Percentiles rank a stretch among this genome's conserved stretches.
Evolutionary conservation across 2,797 vertebrate species (phyloP).

Genomic region (Limosa lapponica): DNA sequence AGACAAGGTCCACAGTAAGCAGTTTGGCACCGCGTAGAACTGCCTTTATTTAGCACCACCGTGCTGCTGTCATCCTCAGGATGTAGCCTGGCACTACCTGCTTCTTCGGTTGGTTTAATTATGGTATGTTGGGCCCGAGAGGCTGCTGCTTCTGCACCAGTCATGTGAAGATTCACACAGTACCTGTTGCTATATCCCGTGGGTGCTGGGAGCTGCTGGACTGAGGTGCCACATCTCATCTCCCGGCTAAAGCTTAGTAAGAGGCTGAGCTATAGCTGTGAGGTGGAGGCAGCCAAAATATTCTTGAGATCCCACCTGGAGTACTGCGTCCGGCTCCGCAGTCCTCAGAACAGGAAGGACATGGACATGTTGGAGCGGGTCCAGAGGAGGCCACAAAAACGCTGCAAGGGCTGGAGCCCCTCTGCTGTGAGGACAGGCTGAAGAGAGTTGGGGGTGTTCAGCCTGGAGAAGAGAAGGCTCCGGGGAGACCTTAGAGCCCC

Average conservation of each 20-base stretch:
- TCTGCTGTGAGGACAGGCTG: background rate
- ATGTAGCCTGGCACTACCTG: background rate
- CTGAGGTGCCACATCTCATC: background rate
- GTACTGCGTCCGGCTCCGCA: background rate
- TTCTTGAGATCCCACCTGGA: background rate
- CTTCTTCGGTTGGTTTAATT: background rate
- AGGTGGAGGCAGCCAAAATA: background rate
- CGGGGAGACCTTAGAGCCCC: background rate
- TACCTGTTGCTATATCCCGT: background rate
- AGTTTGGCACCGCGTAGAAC: rapidly evolving
- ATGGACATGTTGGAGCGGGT: background rate
- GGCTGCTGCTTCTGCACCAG: background rate
- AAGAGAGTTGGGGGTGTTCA: background rate
- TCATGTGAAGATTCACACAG: background rate
- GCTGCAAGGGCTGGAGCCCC: background rate
- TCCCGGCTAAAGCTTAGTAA: background rate
- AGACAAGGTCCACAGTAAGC: background rate
- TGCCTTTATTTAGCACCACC: background rate
- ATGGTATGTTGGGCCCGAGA: rapidly evolving
- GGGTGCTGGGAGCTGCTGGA: background rate
- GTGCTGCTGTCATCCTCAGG: background rate
- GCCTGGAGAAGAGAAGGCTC: background rate
- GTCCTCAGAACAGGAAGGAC: background rate
- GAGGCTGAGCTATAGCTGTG: background rate
- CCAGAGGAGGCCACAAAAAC: background rate